Evolutionary conservation across 2,113 vertebrate species (phyloP).

Genomic region (Steatornis caripensis): DNA sequence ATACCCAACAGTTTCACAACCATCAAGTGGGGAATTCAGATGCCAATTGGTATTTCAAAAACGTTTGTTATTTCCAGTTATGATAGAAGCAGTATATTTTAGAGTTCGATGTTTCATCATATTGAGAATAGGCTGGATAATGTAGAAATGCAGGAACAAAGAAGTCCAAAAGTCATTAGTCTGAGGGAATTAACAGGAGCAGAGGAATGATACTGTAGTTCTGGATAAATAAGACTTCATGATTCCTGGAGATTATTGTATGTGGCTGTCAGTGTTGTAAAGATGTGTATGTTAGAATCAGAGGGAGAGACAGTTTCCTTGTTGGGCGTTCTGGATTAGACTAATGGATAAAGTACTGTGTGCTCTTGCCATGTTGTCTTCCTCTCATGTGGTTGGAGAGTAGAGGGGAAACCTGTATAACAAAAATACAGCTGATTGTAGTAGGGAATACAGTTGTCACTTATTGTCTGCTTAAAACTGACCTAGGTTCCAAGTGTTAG

Average conservation of each 20-base stretch:
- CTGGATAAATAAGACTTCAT: background rate
- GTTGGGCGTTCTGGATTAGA: background rate
- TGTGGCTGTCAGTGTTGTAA: background rate
- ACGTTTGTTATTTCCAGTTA: background rate
- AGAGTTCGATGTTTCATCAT: background rate
- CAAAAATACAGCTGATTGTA: background rate
- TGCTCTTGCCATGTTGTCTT: background rate
- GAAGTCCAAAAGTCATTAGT: background rate
- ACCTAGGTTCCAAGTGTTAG: background rate
- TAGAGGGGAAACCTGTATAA: background rate
- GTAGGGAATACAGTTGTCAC: background rate
- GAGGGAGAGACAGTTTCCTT: background rate
- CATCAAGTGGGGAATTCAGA: background rate
- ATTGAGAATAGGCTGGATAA: background rate
- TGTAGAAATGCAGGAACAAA: background rate
- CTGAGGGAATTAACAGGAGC: background rate
- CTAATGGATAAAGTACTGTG: rapidly evolving
- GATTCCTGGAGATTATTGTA: background rate
- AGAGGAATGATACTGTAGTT: background rate
- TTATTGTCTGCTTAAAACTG: background rate
- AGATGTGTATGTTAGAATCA: background rate
- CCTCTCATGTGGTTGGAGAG: background rate
- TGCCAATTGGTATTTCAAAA: background rate
- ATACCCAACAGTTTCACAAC: background rate
- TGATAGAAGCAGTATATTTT: background rate